Conservation (phyloP, 2,113 vertebrate species). For the pig (Sus scrofa) region DNA sequence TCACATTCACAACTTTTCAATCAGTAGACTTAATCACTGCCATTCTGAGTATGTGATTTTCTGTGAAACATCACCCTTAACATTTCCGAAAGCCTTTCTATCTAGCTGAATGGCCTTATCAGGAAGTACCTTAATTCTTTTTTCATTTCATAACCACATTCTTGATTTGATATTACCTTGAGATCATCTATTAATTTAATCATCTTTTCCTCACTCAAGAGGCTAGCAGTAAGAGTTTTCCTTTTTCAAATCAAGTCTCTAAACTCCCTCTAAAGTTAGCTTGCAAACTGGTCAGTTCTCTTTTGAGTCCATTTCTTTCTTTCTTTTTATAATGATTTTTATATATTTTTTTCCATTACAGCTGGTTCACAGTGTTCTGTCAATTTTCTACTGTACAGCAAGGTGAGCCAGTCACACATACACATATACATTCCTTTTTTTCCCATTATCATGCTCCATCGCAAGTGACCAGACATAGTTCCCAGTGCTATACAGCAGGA, state of each 20-base stretch:
- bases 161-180: not conserved
- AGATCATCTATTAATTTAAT: not conserved
- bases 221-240: not conserved
- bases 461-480: no score
- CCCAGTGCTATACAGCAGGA: no score
- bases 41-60: not conserved
- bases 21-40: not conserved
- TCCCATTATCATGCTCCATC: no score
- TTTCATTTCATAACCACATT: not conserved
- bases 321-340: no score
- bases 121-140: not conserved
- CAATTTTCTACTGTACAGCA: no score
- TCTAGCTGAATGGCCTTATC: not conserved
- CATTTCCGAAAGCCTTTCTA: not conserved
- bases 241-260: not conserved
- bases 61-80: not conserved
- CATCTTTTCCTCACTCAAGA: not conserved
- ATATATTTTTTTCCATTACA: no score
- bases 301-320: not conserved
- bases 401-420: no score
- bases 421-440: no score
- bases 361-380: no score
- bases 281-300: not conserved
- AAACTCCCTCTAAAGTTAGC: not conserved
- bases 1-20: not conserved